Percentiles rank a stretch among this genome's conserved stretches.
phyloP scores from a whole-genome alignment of 2,797 vertebrate genomes.

The Lepus townsendii region DNA sequence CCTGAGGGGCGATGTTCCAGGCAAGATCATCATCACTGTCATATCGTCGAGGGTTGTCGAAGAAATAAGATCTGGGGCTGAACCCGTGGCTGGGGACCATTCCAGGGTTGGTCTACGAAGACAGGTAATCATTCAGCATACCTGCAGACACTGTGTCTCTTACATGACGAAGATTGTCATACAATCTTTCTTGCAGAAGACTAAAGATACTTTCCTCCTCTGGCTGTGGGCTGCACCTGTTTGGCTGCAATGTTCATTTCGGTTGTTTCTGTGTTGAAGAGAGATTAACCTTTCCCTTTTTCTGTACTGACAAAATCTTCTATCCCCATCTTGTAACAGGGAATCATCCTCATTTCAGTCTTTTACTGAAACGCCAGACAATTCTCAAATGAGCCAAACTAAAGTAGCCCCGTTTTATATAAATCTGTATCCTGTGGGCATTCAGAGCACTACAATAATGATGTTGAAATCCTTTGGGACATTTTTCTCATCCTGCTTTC shows the following conservation, averaged over 20 bases:
- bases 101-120: conserved; percentile 88
- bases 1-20: conserved; percentile 96
- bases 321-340: neutral
- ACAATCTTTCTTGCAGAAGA: neutral
- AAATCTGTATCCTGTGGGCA: neutral
- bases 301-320: neutral
- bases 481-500: neutral
- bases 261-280: neutral
- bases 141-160: neutral
- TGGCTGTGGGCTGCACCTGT: neutral
- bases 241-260: neutral
- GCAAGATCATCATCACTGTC: conserved; percentile 97
- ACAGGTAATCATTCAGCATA: conserved; percentile 12
- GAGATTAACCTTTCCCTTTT: neutral
- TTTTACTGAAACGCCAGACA: neutral
- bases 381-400: neutral
- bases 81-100: conserved; percentile 94
- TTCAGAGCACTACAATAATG: neutral
- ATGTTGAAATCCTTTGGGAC: neutral
- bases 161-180: neutral
- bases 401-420: neutral
- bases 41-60: conserved; percentile 97
- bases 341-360: neutral
- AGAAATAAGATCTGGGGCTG: conserved; percentile 96
- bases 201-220: neutral